Conservation (phyloP, 2,888 invertebrate genomes). For the Drosophila nigritarsus region DNA sequence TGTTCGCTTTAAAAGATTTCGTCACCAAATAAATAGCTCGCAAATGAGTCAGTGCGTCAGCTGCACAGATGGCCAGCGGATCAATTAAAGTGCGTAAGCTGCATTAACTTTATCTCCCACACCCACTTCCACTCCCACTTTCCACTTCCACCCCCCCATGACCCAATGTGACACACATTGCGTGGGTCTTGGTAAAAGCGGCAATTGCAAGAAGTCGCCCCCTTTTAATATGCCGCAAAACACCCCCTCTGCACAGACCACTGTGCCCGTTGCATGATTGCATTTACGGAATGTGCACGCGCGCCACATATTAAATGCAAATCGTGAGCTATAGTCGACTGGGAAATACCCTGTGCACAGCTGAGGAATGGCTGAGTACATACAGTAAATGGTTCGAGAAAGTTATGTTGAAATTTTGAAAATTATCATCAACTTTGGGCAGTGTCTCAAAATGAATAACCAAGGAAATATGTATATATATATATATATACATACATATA, state of each 20-base stretch:
- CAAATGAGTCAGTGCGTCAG: slow-evolving; percentile 42
- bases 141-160: background rate
- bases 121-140: background rate
- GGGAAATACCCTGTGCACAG: slow-evolving; percentile 2
- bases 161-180: slow-evolving; percentile 47
- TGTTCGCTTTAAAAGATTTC: slow-evolving; percentile 20
- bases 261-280: background rate
- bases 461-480: no score
- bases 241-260: background rate
- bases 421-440: background rate
- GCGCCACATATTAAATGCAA: background rate
- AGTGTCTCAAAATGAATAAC: background rate
- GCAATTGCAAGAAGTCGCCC: slow-evolving; percentile 32
- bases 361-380: background rate
- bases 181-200: slow-evolving; percentile 20
- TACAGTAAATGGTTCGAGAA: background rate
- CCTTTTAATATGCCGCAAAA: background rate
- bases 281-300: slow-evolving; percentile 27
- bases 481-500: no score
- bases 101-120: slow-evolving; percentile 2
- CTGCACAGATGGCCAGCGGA: slow-evolving; percentile 32
- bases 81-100: slow-evolving; percentile 38
- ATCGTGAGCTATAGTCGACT: slow-evolving; percentile 3
- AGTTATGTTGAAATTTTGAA: background rate
- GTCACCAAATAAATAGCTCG: slow-evolving; percentile 12